Evolutionary conservation across 2,797 vertebrate species (phyloP).

Genomic region (Gymnothorax javanicus): DNA sequence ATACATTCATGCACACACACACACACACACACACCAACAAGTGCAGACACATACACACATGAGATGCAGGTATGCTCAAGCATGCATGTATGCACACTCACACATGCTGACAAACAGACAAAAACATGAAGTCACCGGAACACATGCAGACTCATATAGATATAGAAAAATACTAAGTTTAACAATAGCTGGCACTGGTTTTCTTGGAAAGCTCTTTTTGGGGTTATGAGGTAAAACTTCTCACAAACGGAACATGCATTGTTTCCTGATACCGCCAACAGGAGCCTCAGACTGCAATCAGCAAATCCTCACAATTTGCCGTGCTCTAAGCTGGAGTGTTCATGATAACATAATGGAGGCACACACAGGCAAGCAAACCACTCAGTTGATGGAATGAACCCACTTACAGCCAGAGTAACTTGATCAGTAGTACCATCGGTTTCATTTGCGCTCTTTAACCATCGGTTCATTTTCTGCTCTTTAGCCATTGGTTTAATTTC

Average conservation of each 20-base stretch:
- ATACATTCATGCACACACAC: neutral
- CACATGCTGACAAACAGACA: neutral
- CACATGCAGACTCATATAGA: neutral
- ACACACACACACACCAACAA: neutral
- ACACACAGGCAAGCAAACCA: neutral
- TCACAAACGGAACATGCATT: neutral
- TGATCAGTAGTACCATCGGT: neutral
- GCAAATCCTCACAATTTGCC: neutral
- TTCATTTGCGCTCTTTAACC: neutral
- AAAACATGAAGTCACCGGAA: neutral
- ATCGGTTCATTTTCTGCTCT: neutral
- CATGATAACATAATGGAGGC: too few relatives aligned
- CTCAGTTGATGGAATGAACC: too few relatives aligned
- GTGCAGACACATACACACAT: neutral
- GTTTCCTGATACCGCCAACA: neutral
- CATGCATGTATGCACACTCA: neutral
- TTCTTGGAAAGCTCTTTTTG: neutral
- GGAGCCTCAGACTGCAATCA: neutral
- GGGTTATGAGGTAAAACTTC: neutral
- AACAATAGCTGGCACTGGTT: neutral
- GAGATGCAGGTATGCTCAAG: too few relatives aligned
- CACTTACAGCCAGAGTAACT: slow-evolving; percentile 4
- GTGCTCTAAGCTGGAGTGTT: too few relatives aligned
- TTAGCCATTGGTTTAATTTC: too few relatives aligned
- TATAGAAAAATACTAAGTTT: neutral